Percentiles rank a stretch among this genome's conserved stretches.
These are phyloP conservation scores for Anarrhichthys ocellatus DNA, from an alignment of 2,113 vertebrate species.

Conservation along the genomic window DNA sequence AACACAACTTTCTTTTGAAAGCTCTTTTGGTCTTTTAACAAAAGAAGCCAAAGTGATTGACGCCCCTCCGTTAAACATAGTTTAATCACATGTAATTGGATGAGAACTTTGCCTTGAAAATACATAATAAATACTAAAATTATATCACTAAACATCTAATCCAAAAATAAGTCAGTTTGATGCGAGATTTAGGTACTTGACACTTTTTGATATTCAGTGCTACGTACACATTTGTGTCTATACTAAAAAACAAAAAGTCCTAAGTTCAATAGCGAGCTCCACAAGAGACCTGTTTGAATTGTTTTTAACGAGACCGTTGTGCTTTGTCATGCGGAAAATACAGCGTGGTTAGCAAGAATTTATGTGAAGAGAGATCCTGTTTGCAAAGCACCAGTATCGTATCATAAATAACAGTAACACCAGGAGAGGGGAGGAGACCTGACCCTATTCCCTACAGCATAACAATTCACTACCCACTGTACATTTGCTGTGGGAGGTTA, in stretches of 20 bases:
- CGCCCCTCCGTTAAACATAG: background rate
- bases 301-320: slow-evolving; percentile 5
- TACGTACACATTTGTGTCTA: background rate
- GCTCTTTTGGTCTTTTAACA: background rate
- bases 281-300: background rate
- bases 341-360: slow-evolving; percentile 9
- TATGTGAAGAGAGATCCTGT: slow-evolving; percentile 12
- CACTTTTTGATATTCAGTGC: background rate
- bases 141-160: background rate
- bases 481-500: slow-evolving; percentile 22
- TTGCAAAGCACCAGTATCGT: background rate
- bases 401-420: slow-evolving; percentile 24
- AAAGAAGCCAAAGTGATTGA: background rate
- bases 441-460: background rate
- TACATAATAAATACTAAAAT: background rate
- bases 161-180: background rate
- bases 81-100: background rate
- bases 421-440: background rate
- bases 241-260: background rate
- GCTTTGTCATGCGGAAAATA: slow-evolving; percentile 20
- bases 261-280: background rate
- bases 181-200: background rate
- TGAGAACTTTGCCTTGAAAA: background rate
- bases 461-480: slow-evolving; percentile 9
- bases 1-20: background rate